phyloP scores from a whole-genome alignment of 2,113 vertebrate species.

The Pseudopodoces humilis region DNA sequence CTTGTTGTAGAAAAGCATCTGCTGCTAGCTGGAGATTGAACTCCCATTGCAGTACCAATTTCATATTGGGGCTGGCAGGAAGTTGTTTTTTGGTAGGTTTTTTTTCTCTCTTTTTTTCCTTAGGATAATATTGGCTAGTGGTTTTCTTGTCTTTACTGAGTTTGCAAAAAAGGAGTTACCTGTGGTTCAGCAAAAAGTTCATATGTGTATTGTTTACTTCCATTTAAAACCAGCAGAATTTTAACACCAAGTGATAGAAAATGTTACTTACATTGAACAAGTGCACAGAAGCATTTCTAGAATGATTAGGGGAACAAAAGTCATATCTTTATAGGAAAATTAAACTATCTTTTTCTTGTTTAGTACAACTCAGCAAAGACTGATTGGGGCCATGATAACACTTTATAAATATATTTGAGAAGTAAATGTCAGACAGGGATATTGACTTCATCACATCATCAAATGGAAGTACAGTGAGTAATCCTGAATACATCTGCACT shows the following conservation, averaged over 20 bases:
- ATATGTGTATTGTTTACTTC: background rate
- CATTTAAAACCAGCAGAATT: background rate
- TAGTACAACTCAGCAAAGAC: background rate
- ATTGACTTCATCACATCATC: slow-evolving; percentile 46
- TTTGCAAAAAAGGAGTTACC: background rate
- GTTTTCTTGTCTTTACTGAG: background rate
- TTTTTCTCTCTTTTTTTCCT: background rate
- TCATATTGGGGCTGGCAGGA: background rate
- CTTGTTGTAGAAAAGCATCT: background rate
- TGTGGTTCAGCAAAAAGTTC: background rate
- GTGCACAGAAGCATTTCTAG: background rate
- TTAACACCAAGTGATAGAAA: background rate
- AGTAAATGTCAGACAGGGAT: slow-evolving; percentile 53
- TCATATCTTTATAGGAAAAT: background rate
- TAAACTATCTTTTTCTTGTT: background rate
- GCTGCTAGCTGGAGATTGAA: background rate
- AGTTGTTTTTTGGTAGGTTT: background rate
- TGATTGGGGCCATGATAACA: background rate
- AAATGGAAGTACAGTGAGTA: slow-evolving; percentile 29
- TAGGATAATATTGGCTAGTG: background rate
- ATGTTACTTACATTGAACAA: background rate
- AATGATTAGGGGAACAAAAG: background rate
- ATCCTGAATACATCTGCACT: slow-evolving; percentile 6
- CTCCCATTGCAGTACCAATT: background rate
- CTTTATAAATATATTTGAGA: slow-evolving; percentile 46